These are phyloP conservation scores for Aegithalos caudatus DNA, from an alignment of 2,113 vertebrate genomes.

Conservation along the genomic window DNA sequence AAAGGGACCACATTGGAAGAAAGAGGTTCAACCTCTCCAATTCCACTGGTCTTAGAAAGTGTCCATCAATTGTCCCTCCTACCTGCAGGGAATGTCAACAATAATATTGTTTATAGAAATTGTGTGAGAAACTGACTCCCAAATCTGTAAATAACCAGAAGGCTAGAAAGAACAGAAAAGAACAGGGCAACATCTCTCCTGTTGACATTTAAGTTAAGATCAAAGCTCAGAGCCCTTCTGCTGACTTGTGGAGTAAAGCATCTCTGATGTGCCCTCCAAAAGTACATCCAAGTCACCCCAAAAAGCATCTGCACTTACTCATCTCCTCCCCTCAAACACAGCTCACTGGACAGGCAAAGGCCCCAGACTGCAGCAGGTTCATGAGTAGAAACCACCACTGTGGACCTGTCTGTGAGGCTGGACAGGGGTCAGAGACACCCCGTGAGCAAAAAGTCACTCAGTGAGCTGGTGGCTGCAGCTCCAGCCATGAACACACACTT, in stretches of 20 bases:
- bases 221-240: not conserved
- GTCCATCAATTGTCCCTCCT: no score
- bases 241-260: rapidly evolving
- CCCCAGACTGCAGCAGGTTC: not conserved
- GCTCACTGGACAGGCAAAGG: not conserved
- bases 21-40: no score
- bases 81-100: no score
- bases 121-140: no score
- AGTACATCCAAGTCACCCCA: not conserved
- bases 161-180: no score
- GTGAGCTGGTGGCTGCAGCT: not conserved
- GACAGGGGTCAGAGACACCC: not conserved
- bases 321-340: not conserved
- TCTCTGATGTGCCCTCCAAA: not conserved
- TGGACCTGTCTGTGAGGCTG: not conserved
- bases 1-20: no score
- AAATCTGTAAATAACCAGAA: no score
- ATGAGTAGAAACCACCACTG: not conserved
- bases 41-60: no score
- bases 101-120: no score
- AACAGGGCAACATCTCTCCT: no score
- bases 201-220: not conserved
- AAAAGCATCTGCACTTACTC: not conserved
- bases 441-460: not conserved
- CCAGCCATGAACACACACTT: rapidly evolving